These are phyloP conservation scores for Tenthredo distinguenda DNA, from an alignment of 2,888 invertebrate genomes.

Conservation along the genomic window DNA sequence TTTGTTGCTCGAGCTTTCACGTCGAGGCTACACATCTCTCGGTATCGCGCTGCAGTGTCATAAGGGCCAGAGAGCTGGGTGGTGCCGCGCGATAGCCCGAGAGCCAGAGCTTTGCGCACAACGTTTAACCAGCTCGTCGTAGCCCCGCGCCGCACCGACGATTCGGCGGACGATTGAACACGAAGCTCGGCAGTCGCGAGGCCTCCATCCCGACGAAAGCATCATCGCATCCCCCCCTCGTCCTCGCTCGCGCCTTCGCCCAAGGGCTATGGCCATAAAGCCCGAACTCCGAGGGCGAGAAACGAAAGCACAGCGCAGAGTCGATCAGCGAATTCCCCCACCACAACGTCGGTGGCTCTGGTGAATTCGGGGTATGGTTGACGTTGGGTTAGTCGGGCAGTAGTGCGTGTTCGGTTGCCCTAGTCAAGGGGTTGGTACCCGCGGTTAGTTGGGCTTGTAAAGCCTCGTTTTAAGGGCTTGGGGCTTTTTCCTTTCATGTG, in stretches of 20 bases:
- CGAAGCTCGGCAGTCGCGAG: slow-evolving; percentile 34
- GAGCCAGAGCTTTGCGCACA: slow-evolving; percentile 36
- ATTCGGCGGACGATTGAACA: slow-evolving; percentile 40
- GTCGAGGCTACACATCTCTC: not conserved
- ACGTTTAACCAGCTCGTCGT: slow-evolving; percentile 35
- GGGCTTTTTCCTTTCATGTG: not conserved
- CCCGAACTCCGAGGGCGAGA: slow-evolving; percentile 29
- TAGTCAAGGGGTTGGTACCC: slow-evolving; percentile 3
- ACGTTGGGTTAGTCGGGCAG: slow-evolving; percentile 50
- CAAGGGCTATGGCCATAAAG: slow-evolving; percentile 21
- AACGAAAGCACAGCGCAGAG: slow-evolving; percentile 50
- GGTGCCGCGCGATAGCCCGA: slow-evolving; percentile 12
- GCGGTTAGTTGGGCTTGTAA: not conserved
- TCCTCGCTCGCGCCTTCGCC: not conserved
- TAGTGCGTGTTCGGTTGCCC: slow-evolving; percentile 44
- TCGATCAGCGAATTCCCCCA: slow-evolving; percentile 46
- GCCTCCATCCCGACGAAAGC: slow-evolving; percentile 2
- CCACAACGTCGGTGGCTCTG: not conserved
- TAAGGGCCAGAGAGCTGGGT: not conserved
- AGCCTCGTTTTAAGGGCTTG: not conserved
- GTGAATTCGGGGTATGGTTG: slow-evolving; percentile 19
- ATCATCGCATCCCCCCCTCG: not conserved
- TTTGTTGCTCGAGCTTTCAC: not conserved
- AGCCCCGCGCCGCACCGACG: not conserved
- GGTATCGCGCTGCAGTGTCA: not conserved